Evolutionary conservation across 2,113 vertebrate genomes (phyloP), one percentile per base, ranked within the genome.

Genomic region (Epinephelus cyanopodus): DNA sequence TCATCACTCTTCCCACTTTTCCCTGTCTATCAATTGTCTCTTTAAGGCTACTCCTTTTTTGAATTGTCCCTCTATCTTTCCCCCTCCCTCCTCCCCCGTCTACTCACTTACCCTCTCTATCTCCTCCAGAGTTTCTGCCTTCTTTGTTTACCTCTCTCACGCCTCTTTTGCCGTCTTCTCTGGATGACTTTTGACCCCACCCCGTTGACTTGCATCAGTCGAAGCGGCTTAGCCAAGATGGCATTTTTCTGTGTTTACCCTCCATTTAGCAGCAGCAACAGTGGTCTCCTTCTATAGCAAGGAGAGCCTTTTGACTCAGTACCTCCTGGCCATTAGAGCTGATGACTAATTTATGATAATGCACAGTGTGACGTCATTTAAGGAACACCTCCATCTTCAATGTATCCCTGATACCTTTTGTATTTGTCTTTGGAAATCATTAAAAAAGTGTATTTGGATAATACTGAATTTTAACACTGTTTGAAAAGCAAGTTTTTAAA

Each of bases 91-190:
- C 33, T 45, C 56, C 13, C 37, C 5, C 54, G 37, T n/a, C 53
- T 47, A 60, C 74, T 48, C 81, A 74, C 61, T 39, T 48, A 53
- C 21, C 25, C 48, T 48, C 58, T 39, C 14, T 52, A 57, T 87
- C 82, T 79, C 53, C 21, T 33, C 17, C 21, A 66, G 18, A 72
- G 68, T 82, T 85, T 83, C 63, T 76, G 60, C 27, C 37, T 45
- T 58, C 80, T 82, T 87, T 91, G 86, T 90, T 90, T 92, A 81
- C 90, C 25, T 65, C 83, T 89, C 85, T 83, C 86, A 86, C 54
- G 33, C 80, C 74, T 87, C 67, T 54, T 79, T 74, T 0, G 0
- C 68, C n/a, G 50, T 77, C 72, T 77, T 84, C 68, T 72, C 29
- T 83, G 42, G 14, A 11, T 79, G 89, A 87, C 75, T 57, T 87